phyloP scores from a whole-genome alignment of 2,888 invertebrate species.

The Tetheella fluctuosa region DNA sequence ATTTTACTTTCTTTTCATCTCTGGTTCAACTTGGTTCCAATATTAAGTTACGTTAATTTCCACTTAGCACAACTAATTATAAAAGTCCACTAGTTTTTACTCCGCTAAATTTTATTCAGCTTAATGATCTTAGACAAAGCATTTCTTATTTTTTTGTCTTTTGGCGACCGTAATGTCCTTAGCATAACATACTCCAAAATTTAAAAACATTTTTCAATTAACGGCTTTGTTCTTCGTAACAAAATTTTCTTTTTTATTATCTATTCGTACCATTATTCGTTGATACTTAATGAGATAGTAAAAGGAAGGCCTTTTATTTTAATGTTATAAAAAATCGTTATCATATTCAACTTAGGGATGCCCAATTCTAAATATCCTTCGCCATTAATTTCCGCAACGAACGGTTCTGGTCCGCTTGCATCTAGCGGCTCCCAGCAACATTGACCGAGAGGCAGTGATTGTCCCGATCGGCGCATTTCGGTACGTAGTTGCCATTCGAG shows the following conservation, averaged over 20 bases:
- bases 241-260: neutral
- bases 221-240: neutral
- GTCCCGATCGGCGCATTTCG: no score
- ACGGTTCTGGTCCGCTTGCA: no score
- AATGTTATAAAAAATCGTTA: no score
- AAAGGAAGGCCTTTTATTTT: neutral
- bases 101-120: neutral
- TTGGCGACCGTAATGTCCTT: conserved; percentile 1
- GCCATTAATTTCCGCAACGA: no score
- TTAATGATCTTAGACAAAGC: neutral
- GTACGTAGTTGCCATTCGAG: no score
- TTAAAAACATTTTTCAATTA: neutral
- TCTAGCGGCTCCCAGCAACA: no score
- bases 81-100: neutral
- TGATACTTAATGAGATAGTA: no score
- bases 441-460: no score
- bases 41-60: conserved; percentile 1
- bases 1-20: neutral
- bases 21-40: neutral
- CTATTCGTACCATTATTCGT: neutral
- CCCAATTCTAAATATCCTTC: no score
- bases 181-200: neutral
- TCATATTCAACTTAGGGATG: no score
- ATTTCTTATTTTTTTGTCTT: neutral
- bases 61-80: conserved; percentile 4